A percentile compares a stretch with the other conserved stretches of the same genome.
Conservation (phyloP, 2,113 vertebrate genomes). For the Cheilinus undulatus region DNA sequence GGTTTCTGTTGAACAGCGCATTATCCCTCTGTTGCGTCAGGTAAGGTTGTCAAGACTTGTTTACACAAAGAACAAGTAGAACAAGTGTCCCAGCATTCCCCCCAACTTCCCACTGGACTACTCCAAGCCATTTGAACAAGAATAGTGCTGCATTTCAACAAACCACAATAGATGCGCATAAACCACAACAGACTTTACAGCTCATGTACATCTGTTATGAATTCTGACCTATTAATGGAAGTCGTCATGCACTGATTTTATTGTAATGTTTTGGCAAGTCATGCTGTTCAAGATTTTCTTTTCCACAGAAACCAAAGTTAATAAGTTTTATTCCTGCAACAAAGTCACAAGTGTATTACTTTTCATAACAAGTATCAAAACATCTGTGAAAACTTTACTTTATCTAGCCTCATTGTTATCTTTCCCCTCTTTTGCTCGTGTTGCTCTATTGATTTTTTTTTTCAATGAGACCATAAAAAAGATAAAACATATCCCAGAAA, state of each 20-base stretch:
- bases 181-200: slow-evolving; percentile 53
- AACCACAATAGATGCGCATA: slow-evolving; percentile 42
- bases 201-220: slow-evolving; percentile 51
- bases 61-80: slow-evolving; percentile 64
- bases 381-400: slow-evolving; percentile 71
- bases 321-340: slow-evolving; percentile 71
- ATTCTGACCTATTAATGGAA: slow-evolving; percentile 58
- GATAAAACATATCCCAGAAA: slow-evolving; percentile 73
- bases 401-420: slow-evolving; percentile 68
- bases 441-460: slow-evolving; percentile 73
- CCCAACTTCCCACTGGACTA: slow-evolving; percentile 52
- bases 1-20: slow-evolving; percentile 13
- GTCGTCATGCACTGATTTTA: slow-evolving; percentile 35
- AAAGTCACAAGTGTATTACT: slow-evolving; percentile 69
- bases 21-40: slow-evolving; percentile 47
- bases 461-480: slow-evolving; percentile 67
- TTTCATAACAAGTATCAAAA: slow-evolving; percentile 60
- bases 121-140: slow-evolving; percentile 41
- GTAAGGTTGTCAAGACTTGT: slow-evolving; percentile 57
- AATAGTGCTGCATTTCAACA: slow-evolving; percentile 36
- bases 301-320: slow-evolving; percentile 55
- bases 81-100: slow-evolving; percentile 62
- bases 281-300: slow-evolving; percentile 50
- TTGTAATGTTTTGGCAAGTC: slow-evolving; percentile 42
- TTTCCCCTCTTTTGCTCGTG: slow-evolving; percentile 60